Base-by-base conservation (phyloP, 2,888 invertebrate species). In the Rhingia rostrata region DNA sequence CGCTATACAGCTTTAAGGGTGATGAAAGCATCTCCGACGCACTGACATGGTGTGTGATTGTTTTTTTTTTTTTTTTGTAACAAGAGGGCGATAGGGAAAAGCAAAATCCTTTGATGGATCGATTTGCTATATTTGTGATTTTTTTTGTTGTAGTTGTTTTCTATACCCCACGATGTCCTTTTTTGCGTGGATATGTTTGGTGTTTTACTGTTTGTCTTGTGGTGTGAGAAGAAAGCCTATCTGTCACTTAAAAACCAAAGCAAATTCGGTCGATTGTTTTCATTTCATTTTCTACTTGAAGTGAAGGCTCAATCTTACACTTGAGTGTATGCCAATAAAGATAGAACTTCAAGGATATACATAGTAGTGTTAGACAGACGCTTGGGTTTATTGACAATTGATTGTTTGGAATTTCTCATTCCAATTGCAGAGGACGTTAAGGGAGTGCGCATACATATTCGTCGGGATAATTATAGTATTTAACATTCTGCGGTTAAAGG, bases 191-290 rank as follows among this genome's bases (percentile, higher is more conserved):
- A 22, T 22, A 22, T 22, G 22, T 22, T 22, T 22, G 6, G 43
- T 45, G n/a, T 45, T 41, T n/a, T 41, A 4, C n/a, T n/a, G 10
- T 45, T 4, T 10, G 43, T 12, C 12, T 45, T 6, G 7, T 47
- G 22, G 47, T 9, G 47, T 14, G 14, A 7, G 22, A 22, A 2
- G 22, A 22, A 22, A 22, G 22, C 22, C 22, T 22, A 22, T 22
- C 45, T 63, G 69, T 47, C 63, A 58, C 70, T 78, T 64, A 70
- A 37, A 56, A 70, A 49, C 58, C 54, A 70, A 70, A 70, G 56
- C 47, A 78, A 78, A 78, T 70, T 47, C 78, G 63, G 54, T 64
- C 63, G 78, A 70, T 78, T 78, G 78, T 78, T 78, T 78, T 78
- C 70, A 63, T 70, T 78, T 63, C 47, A 70, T 78, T 70, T 66